Base-by-base conservation (phyloP, 2,888 invertebrate species). In the Dexiosoma caninum region DNA sequence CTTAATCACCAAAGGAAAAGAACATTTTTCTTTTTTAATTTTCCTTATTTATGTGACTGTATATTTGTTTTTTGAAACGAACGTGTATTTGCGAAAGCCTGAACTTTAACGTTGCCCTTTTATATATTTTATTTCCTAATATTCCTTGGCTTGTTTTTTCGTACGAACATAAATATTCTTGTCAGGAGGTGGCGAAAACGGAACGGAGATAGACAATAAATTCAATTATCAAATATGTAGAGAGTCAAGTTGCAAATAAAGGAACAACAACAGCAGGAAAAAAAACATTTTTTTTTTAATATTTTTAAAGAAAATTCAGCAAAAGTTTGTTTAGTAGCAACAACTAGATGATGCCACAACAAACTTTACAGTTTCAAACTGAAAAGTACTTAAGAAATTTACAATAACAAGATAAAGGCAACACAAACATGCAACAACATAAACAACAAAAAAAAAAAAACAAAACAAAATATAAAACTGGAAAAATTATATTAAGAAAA, bases 201-300 rank as follows among this genome's bases (percentile, higher is more conserved):
- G 67, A 64, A 70, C 55, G 64, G 77, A 81, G 67, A 69, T 77
- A 77, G 81, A 81, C 72, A 77, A 77, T 77, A 81, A 81, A 81
- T 81, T 81, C 77, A 81, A 81, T 81, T 77, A 81, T 72, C 69
- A 77, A 59, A 62, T 53, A 69, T 44, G 67, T 23, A 81, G n/a
- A n/a, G n/a, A n/a, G 72, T 69, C 69, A 64, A 69, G 67, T 40
- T 44, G 30, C 42, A 14, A 40, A 19, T 53, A 30, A 69, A 7
- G 27, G 32, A 53, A 40, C 9, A 42, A 40, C 10, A 51, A 9
- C 14, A 16, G n/a, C n/a, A n/a, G n/a, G n/a, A n/a, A 8, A 55
- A n/a, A 32, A 21, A 23, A 46, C n/a, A 37, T 8, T n/a, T n/a
- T n/a, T n/a, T n/a, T 14, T 53, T 21, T 42, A 51, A 37, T 57